Percentiles rank a stretch among this genome's conserved stretches.
Evolutionary conservation across 1,140 invertebrate species (phyloP).

Genomic region (Forficula auricularia): DNA sequence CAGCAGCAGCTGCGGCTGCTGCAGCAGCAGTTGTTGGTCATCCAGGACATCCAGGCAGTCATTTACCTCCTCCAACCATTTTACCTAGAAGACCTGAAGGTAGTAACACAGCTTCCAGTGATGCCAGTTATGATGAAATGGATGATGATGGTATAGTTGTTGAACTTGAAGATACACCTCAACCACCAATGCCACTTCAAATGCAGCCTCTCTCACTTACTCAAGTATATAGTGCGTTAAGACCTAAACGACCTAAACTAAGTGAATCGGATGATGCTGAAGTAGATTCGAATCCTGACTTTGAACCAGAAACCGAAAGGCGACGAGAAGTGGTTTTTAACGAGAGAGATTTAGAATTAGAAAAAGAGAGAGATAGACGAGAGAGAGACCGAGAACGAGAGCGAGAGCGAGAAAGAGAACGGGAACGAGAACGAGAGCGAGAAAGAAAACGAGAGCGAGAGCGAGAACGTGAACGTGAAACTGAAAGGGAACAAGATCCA

Average conservation of each 20-base stretch:
- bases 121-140: no score
- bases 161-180: no score
- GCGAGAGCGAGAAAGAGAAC: conserved; percentile 26
- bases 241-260: conserved; percentile 39
- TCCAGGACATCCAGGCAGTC: neutral
- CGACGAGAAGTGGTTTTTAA: no score
- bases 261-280: conserved; percentile 41
- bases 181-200: no score
- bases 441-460: conserved; percentile 19
- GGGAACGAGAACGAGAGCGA: conserved; percentile 28
- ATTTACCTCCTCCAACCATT: neutral
- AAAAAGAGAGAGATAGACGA: no score
- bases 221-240: conserved; percentile 28
- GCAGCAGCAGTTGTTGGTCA: conserved; percentile 1
- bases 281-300: conserved; percentile 30
- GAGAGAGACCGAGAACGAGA: no score
- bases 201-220: no score
- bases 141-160: no score
- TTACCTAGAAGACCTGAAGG: neutral
- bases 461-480: no score
- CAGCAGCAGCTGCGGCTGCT: conserved; percentile 32
- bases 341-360: no score
- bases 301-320: neutral
- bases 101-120: no score
- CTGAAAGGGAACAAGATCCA: conserved; percentile 9